These are phyloP conservation scores for Thecophora atra DNA, from an alignment of 2,888 invertebrate genomes.

Conservation along the genomic window DNA sequence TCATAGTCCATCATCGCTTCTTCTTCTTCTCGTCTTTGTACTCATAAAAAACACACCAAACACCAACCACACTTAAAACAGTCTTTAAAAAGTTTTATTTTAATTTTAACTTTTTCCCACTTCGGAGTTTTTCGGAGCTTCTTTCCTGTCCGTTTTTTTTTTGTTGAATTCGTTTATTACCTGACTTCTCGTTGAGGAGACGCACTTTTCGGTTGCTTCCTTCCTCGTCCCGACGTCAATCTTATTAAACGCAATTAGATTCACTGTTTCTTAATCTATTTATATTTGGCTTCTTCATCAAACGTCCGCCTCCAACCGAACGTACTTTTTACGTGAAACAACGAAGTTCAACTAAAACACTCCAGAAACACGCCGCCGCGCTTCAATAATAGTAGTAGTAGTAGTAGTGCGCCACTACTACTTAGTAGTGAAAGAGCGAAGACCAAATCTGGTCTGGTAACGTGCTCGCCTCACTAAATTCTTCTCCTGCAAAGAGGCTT, in stretches of 20 bases:
- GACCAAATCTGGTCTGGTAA: too few species aligned
- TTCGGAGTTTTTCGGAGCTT: too few species aligned
- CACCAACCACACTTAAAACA: too few species aligned
- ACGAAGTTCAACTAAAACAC: slow-evolving; percentile 63
- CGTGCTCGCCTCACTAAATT: too few species aligned
- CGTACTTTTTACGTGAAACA: slow-evolving; percentile 63
- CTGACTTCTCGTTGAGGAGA: too few species aligned
- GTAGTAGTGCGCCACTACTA: too few species aligned
- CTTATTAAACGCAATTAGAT: background rate
- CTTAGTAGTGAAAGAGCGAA: slow-evolving; percentile 29
- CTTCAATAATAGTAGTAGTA: slow-evolving; percentile 28
- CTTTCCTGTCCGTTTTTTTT: background rate
- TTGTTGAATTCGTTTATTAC: background rate
- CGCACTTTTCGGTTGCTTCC: slow-evolving; percentile 21
- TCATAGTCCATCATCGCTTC: too few species aligned
- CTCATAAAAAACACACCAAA: too few species aligned
- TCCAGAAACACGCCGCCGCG: slow-evolving; percentile 20
- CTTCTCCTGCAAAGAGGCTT: too few species aligned
- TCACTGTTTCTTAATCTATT: background rate
- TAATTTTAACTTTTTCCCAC: too few species aligned
- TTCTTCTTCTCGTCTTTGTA: too few species aligned
- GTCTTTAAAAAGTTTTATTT: too few species aligned
- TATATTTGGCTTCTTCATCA: background rate
- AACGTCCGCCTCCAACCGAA: slow-evolving; percentile 34
- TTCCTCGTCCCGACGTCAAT: background rate